These are phyloP conservation scores for Lepidocyrtinus sp. DNA, from an alignment of 2,888 invertebrate species.

Conservation along the genomic window DNA sequence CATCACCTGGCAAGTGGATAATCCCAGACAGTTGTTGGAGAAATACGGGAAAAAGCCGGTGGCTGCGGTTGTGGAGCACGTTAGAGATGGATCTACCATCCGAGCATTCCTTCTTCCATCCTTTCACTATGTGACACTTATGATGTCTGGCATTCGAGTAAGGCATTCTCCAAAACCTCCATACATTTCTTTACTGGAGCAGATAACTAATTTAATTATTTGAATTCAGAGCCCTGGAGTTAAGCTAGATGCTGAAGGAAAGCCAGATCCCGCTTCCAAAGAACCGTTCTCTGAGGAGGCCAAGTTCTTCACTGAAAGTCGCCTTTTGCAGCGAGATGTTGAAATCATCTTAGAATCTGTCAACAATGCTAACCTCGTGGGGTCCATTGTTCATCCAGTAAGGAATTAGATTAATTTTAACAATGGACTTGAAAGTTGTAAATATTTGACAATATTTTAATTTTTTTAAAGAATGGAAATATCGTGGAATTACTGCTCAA, in stretches of 20 bases:
- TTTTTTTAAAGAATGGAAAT: constrained; percentile 78
- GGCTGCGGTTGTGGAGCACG: constrained; percentile 96
- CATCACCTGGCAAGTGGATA: constrained; percentile 91
- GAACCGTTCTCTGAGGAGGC: constrained; percentile 89
- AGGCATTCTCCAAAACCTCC: no score
- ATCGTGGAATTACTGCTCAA: constrained; percentile 93
- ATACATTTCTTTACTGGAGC: no score
- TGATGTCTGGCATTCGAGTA: constrained; percentile 94
- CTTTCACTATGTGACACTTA: constrained; percentile 91
- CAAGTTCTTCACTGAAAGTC: constrained; percentile 91
- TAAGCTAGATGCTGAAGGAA: constrained; percentile 83
- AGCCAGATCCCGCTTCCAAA: constrained; percentile 73
- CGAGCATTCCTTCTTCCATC: constrained; percentile 92
- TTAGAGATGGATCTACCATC: constrained; percentile 96
- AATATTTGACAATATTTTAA: constrained; percentile 20
- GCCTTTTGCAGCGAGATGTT: constrained; percentile 91
- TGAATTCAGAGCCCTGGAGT: constrained; percentile 76
- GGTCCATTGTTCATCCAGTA: constrained; percentile 91
- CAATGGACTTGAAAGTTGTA: constrained; percentile 7
- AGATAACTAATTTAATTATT: no score
- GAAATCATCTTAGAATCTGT: constrained; percentile 92
- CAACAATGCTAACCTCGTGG: constrained; percentile 94
- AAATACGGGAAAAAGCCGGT: constrained; percentile 88
- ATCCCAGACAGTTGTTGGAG: constrained; percentile 86
- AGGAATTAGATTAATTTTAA: background rate